Conservation (phyloP, 1,140 invertebrate genomes). For the Thaumatotibia leucotreta region DNA sequence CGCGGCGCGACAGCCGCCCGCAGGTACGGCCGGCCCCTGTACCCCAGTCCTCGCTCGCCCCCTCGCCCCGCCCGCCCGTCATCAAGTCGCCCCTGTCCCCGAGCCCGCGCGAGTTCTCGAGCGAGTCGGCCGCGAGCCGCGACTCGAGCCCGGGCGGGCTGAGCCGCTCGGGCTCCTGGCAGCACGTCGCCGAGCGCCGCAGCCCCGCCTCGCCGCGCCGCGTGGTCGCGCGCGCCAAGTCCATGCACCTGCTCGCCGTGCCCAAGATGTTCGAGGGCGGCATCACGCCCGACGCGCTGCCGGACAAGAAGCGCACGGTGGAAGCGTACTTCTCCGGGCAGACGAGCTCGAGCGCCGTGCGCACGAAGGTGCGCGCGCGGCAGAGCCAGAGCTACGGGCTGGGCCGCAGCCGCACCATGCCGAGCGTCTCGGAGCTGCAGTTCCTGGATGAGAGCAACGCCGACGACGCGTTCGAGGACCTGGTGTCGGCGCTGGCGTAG, state of each 20-base stretch:
- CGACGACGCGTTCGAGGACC: constrained; percentile 86
- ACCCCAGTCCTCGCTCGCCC: constrained; percentile 17
- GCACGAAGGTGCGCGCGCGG: constrained; percentile 48
- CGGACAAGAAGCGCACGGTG: constrained; percentile 86
- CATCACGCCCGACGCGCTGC: constrained; percentile 82
- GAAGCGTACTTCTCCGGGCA: constrained; percentile 85
- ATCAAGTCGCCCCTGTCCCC: constrained; percentile 45
- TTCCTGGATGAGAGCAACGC: constrained; percentile 83
- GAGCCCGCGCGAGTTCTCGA: constrained; percentile 43
- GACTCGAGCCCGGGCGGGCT: constrained; percentile 64
- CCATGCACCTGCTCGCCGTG: constrained; percentile 82
- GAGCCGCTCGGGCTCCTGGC: constrained; percentile 90
- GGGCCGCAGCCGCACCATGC: constrained; percentile 85
- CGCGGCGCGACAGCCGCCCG: constrained; percentile 58
- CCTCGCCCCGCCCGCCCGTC: constrained; percentile 23
- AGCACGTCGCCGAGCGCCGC: constrained; percentile 77
- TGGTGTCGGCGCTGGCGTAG: constrained; percentile 79
- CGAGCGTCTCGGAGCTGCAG: constrained; percentile 79
- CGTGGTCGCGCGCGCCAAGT: constrained; percentile 81
- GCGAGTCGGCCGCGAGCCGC: constrained; percentile 48
- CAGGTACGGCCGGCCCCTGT: constrained; percentile 29
- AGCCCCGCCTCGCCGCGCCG: constrained; percentile 55
- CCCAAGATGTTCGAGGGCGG: constrained; percentile 89
- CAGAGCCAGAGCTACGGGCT: constrained; percentile 76
- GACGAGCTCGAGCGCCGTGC: constrained; percentile 45